Percentiles rank a stretch among this genome's conserved stretches.
These are phyloP conservation scores for Chromis chromis DNA, from an alignment of 2,797 vertebrate genomes.

Conservation along the genomic window DNA sequence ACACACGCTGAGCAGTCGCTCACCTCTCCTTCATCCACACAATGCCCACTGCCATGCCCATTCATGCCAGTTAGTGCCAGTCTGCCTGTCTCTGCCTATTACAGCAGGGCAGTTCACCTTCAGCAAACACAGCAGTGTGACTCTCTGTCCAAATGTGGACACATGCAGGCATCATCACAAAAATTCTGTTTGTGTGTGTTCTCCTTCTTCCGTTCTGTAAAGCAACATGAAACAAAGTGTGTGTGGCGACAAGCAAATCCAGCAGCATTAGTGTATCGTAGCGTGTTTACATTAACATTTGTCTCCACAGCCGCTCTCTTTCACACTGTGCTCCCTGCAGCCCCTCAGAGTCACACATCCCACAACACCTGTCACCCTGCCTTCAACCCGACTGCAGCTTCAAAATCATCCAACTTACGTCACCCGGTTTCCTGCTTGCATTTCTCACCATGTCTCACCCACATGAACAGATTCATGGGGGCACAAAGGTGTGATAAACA, in stretches of 20 bases:
- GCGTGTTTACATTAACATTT: constrained; percentile 30
- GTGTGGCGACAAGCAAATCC: constrained; percentile 16
- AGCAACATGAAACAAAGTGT: not conserved
- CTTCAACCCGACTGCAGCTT: constrained; percentile 24
- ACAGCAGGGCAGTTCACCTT: constrained; percentile 50
- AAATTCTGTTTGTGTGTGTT: constrained; percentile 1
- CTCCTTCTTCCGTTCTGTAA: not conserved
- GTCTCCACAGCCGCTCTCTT: constrained; percentile 41
- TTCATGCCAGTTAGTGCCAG: constrained; percentile 70
- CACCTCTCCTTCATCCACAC: constrained; percentile 62
- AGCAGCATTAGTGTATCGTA: constrained; percentile 9
- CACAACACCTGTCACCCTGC: constrained; percentile 49
- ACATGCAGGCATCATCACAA: not conserved
- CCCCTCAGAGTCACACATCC: constrained; percentile 31
- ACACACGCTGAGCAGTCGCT: constrained; percentile 61
- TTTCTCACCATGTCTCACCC: constrained; percentile 24
- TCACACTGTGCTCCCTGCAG: constrained; percentile 25
- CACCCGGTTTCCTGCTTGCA: constrained; percentile 16
- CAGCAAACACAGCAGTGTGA: constrained; percentile 20
- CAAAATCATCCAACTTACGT: constrained; percentile 23
- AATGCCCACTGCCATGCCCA: constrained; percentile 43
- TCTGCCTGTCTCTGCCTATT: constrained; percentile 41
- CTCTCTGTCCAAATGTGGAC: constrained; percentile 36
- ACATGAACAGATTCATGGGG: constrained; percentile 1
- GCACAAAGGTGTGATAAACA: constrained; percentile 15